Evolutionary conservation across 2,888 invertebrate species (phyloP), one percentile per base, ranked within the genome.

Genomic region (Meteorus cinctellus): DNA sequence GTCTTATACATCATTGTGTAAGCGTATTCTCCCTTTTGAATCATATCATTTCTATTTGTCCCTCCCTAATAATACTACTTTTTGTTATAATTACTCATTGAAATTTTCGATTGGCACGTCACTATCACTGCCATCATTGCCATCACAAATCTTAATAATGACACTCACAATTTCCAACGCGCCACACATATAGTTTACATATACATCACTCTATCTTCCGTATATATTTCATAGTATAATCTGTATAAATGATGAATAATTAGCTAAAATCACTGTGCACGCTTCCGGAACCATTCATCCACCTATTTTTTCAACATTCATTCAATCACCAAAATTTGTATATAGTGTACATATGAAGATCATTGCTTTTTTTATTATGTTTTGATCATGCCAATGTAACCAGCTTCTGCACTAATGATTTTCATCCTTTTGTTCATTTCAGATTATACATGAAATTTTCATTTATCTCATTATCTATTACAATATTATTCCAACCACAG

Each of bases 11-110:
- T 34, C 12, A 6, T 36, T 41, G 0, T 24, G n/a, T 31, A 55
- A 31, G 29, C 34, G 19, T 72, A 66, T 51, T 34, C 51, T 59
- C 14, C 59, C 27, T 70, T n/a, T 27, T 24, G 31, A 69, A 29
- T 48, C 48, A 51, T 72, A 4, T 10, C 10, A 29, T 16, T 10
- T 8, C 4, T 8, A 41, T 34, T 34, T 8, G 8, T 41, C 31
- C 1, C 29, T 62, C 24, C 27, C 8, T 4, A 10, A 5, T 62
- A 5, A 29, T 29, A 62, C 4, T 55, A n/a, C 14, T n/a, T n/a
- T n/a, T 65, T 19, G 41, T 14, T 6, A 41, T 36, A 10, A 24
- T 29, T 5, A 24, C 12, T 63, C 31, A 63, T 63, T 1, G 29
- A 66, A 24, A n/a, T 66, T 41, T 12, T 12, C 8, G 12, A 41